These are phyloP conservation scores for Scopus umbretta DNA, from an alignment of 2,113 vertebrate species.

Conservation along the genomic window DNA sequence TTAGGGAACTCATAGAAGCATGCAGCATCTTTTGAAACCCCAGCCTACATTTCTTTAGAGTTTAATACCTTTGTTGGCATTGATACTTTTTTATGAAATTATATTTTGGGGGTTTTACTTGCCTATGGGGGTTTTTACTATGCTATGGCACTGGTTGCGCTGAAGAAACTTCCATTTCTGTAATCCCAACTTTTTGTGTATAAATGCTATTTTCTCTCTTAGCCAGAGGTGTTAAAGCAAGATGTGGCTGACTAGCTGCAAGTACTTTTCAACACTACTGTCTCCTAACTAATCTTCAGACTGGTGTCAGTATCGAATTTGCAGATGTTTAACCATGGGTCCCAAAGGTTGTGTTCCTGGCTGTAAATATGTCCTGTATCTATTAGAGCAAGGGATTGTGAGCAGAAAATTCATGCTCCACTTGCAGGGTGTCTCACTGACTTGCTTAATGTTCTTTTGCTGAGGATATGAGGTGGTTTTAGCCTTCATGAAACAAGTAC, in stretches of 20 bases:
- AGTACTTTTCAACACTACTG: not conserved
- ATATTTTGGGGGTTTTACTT: not conserved
- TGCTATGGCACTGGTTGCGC: not conserved
- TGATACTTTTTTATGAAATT: not conserved
- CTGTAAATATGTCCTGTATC: not conserved
- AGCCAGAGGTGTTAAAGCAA: not conserved
- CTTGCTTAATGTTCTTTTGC: not conserved
- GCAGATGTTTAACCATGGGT: not conserved
- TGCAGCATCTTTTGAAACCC: not conserved
- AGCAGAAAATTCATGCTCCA: not conserved
- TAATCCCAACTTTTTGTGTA: not conserved
- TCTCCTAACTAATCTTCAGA: not conserved
- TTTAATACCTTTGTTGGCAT: not conserved
- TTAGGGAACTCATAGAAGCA: not conserved
- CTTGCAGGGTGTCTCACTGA: not conserved
- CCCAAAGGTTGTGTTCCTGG: not conserved
- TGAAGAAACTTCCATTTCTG: not conserved
- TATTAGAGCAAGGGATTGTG: not conserved
- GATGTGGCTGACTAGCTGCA: not conserved
- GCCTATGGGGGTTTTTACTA: too few relatives aligned
- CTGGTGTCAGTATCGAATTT: not conserved
- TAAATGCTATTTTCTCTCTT: not conserved
- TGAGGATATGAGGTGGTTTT: not conserved
- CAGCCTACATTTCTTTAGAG: not conserved
- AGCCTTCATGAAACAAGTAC: not conserved